Base-by-base conservation (phyloP, 2,797 vertebrate species). In the Semaprochilodus insignis region DNA sequence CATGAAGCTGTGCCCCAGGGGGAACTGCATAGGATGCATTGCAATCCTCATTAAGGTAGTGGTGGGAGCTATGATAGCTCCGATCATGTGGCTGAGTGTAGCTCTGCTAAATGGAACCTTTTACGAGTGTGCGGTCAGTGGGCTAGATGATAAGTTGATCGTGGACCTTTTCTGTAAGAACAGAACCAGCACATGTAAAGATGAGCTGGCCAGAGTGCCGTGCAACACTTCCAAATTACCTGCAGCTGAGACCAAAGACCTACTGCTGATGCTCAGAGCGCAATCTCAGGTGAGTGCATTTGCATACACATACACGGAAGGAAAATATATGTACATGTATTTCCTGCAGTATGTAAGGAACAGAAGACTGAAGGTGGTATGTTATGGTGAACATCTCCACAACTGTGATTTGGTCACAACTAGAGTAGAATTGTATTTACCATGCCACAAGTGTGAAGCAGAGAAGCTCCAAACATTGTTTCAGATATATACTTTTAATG, bases 21-120 rank as follows among this genome's bases (percentile, higher is more conserved):
- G 92, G 17, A 96, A 95, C 87, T 88, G 82, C 78, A 84, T 93
- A 16, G 83, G 86, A 80, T 97, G 95, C 86, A 89, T 95, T 57
- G 87, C 90, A 0, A 75, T 93, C 67, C 92, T 96, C 0, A 25
- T 91, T 1, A 94, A 90, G 74, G 95, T 97, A 88, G 89, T 94
- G n/a, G 82, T 91, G 6, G 94, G 92, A 0, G 96, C 97, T 0
- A 88, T 96, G 57, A 94, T 98, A 79, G 95, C 96, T 0, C 97
- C 97, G 0, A 69, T 96, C 51, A 99, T 98, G 96, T 99, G 97
- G 97, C 94, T 99, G 73, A 96, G 93, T 0, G 96, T 98, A 90
- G 97, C 97, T 78, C 89, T 99, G 88, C 96, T 99, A 85, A 98
- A 97, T 0, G 97, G 96, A 23, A 96, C 95, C 2, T 98, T 98